These are phyloP conservation scores for Bombus waltoni DNA, from an alignment of 1,140 invertebrate species.

Conservation along the genomic window DNA sequence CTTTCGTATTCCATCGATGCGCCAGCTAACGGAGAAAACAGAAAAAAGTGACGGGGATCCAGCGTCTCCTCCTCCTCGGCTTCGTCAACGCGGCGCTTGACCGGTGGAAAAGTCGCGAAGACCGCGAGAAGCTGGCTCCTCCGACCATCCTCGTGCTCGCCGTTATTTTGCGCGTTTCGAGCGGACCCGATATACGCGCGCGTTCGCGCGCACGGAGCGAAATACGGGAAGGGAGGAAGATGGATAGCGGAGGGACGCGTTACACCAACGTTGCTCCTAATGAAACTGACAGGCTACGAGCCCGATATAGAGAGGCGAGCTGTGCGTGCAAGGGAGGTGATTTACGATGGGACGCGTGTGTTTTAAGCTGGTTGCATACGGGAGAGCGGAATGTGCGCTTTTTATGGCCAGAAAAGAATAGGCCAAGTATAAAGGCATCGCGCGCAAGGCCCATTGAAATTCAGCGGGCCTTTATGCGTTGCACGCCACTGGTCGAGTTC, in stretches of 20 bases:
- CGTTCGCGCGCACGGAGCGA: not conserved
- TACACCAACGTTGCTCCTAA: slow-evolving; percentile 32
- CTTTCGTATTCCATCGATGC: too few species aligned
- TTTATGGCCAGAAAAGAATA: slow-evolving; percentile 74
- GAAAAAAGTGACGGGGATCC: too few species aligned
- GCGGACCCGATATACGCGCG: not conserved
- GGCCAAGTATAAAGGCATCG: slow-evolving; percentile 73
- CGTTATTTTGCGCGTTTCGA: not conserved
- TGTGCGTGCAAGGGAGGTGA: slow-evolving; percentile 64
- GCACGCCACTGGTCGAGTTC: slow-evolving; percentile 45
- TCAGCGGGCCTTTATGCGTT: slow-evolving; percentile 67
- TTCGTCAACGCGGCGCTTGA: too few species aligned
- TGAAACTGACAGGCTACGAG: slow-evolving; percentile 45
- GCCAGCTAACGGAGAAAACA: too few species aligned
- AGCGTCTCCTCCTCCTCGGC: too few species aligned
- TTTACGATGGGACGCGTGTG: slow-evolving; percentile 72
- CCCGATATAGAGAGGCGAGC: slow-evolving; percentile 36
- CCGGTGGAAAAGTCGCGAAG: too few species aligned
- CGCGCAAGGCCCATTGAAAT: slow-evolving; percentile 70
- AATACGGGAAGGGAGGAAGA: not conserved
- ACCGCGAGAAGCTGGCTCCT: too few species aligned
- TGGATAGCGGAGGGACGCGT: slow-evolving; percentile 3
- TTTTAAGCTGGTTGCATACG: slow-evolving; percentile 69
- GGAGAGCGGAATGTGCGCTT: slow-evolving; percentile 72
- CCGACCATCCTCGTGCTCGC: too few species aligned